These are phyloP conservation scores for Tryphoninae sp. DNA, from an alignment of 2,888 invertebrate species.

Conservation along the genomic window DNA sequence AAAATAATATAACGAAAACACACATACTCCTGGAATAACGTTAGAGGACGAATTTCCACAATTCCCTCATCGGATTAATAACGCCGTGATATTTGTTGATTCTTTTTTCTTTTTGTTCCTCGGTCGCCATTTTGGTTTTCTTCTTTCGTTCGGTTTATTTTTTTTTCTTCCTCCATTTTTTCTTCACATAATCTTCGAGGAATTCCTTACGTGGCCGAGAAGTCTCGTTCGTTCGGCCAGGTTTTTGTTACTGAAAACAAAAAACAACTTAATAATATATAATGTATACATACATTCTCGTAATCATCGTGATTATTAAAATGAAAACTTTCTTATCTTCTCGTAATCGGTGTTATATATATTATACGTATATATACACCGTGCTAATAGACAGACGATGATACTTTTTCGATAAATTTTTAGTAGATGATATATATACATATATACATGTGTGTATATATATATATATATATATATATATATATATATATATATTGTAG, in stretches of 20 bases:
- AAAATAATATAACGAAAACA: conserved; percentile 35
- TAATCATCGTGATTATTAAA: conserved; percentile 44
- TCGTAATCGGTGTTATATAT: conserved; percentile 41
- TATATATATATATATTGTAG: conserved; percentile 23
- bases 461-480: conserved; percentile 12
- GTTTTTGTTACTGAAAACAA: neutral
- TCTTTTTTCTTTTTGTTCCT: conserved; percentile 10
- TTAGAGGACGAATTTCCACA: conserved; percentile 37
- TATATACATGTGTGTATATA: neutral
- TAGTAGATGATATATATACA: neutral
- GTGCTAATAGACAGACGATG: conserved; percentile 19
- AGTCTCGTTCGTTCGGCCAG: conserved; percentile 21
- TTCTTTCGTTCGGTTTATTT: conserved; percentile 1
- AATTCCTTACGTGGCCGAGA: conserved; percentile 59
- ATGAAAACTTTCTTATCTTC: conserved; percentile 26
- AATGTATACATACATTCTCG: conserved; percentile 40
- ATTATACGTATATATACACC: neutral
- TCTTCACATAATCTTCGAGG: conserved; percentile 40
- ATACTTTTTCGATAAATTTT: conserved; percentile 12
- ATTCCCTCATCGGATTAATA: neutral
- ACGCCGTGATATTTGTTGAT: neutral
- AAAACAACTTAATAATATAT: conserved; percentile 30
- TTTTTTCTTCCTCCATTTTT: conserved; percentile 21
- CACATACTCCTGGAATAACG: conserved; percentile 45
- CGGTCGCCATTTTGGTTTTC: conserved; percentile 1